phyloP scores from a whole-genome alignment of 2,797 vertebrate species.

The Paramormyrops hopkinsi region DNA sequence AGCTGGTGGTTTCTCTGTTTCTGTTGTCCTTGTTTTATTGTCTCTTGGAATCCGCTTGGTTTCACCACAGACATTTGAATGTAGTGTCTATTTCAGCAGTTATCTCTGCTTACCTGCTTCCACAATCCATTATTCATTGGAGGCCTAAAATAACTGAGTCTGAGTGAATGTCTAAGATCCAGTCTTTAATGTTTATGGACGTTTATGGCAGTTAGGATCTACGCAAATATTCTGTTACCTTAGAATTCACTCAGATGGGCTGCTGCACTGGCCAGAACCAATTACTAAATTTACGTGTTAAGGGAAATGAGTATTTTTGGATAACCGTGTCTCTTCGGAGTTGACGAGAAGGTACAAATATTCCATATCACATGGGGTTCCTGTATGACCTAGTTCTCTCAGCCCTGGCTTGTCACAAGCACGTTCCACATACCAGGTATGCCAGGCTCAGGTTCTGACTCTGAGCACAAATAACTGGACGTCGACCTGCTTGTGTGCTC shows the following conservation, averaged over 20 bases:
- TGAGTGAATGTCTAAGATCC: background rate
- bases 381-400: constrained; percentile 1
- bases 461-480: background rate
- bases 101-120: background rate
- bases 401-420: background rate
- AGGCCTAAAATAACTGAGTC: background rate
- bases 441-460: background rate
- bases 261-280: background rate
- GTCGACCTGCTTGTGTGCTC: background rate
- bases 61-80: background rate
- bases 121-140: background rate
- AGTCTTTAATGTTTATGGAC: background rate
- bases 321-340: background rate
- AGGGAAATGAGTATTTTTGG: background rate
- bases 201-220: background rate
- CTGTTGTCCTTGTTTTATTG: background rate
- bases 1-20: background rate
- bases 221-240: background rate
- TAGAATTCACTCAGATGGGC: background rate
- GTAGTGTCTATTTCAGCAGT: background rate
- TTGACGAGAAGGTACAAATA: background rate
- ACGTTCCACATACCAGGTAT: background rate
- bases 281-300: background rate
- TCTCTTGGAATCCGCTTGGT: background rate
- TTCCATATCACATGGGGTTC: background rate